Percentiles rank a stretch among this genome's conserved stretches.
Conservation (phyloP, 2,797 vertebrate genomes). For the Smutsia temminckii region DNA sequence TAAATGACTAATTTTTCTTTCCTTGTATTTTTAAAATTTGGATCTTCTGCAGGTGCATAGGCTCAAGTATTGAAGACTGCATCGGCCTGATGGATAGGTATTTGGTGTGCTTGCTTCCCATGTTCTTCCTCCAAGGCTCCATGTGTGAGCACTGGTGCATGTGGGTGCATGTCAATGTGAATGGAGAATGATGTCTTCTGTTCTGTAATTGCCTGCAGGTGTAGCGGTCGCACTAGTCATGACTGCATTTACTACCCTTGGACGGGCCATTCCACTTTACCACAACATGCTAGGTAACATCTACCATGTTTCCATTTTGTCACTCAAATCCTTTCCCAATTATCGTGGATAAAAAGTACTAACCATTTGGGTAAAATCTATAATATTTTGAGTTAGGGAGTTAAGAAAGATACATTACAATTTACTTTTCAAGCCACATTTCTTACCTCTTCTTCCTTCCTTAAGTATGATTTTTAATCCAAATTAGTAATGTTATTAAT, state of each 20-base stretch:
- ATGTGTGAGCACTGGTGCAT: slow-evolving; percentile 85
- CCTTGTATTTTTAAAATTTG: slow-evolving; percentile 69
- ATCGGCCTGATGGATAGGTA: slow-evolving; percentile 99
- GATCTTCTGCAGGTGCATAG: slow-evolving; percentile 91
- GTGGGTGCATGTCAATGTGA: slow-evolving; percentile 85
- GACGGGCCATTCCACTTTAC: slow-evolving; percentile 87
- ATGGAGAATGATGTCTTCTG: slow-evolving; percentile 85
- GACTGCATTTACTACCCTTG: slow-evolving; percentile 90
- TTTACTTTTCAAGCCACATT: background rate
- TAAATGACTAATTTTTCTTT: slow-evolving; percentile 70
- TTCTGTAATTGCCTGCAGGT: slow-evolving; percentile 90
- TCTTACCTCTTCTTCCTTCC: background rate
- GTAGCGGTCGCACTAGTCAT: slow-evolving; percentile 88
- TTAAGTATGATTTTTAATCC: background rate
- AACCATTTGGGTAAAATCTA: slow-evolving; percentile 65
- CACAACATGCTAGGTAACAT: slow-evolving; percentile 90
- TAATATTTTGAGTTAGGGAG: background rate
- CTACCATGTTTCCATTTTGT: slow-evolving; percentile 80
- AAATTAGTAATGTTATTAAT: background rate
- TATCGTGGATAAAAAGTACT: slow-evolving; percentile 13
- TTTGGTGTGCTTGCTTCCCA: slow-evolving; percentile 80
- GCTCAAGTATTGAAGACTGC: slow-evolving; percentile 95
- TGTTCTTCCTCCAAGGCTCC: slow-evolving; percentile 79
- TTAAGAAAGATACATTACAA: background rate
- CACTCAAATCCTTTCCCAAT: slow-evolving; percentile 42